phyloP scores from a whole-genome alignment of 2,113 vertebrate species.

The Cettia cetti region DNA sequence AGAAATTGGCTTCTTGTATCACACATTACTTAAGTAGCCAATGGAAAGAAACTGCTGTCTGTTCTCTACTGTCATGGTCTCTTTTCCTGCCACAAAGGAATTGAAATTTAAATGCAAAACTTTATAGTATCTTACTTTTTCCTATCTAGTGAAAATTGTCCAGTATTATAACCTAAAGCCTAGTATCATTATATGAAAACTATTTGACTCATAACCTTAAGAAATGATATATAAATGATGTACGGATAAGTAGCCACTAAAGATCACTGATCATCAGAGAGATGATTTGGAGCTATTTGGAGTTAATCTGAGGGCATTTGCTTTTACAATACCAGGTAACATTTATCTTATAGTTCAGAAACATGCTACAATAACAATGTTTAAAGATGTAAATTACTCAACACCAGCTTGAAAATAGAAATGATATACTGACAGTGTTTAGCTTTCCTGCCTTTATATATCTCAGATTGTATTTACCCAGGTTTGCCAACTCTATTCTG shows the following conservation, averaged over 20 bases:
- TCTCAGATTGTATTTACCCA: background rate
- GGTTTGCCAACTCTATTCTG: background rate
- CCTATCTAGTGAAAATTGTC: background rate
- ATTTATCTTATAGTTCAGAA: background rate
- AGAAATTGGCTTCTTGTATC: background rate
- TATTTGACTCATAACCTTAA: background rate
- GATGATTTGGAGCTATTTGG: background rate
- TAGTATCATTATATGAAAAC: background rate
- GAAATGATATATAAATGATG: background rate
- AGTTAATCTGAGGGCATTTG: background rate
- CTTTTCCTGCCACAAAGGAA: background rate
- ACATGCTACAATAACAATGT: fast-evolving
- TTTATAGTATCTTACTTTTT: background rate
- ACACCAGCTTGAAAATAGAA: background rate
- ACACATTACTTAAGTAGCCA: background rate
- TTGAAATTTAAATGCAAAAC: background rate
- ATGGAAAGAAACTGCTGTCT: background rate
- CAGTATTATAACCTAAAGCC: background rate
- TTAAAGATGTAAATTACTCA: background rate
- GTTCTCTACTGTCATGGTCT: background rate
- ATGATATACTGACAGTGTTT: background rate
- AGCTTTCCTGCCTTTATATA: background rate
- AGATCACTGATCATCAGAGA: background rate
- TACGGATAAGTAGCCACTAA: background rate
- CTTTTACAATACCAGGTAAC: background rate